Evolutionary conservation across 2,888 invertebrate species (phyloP).

Genomic region (Holacanthella duospinosa): DNA sequence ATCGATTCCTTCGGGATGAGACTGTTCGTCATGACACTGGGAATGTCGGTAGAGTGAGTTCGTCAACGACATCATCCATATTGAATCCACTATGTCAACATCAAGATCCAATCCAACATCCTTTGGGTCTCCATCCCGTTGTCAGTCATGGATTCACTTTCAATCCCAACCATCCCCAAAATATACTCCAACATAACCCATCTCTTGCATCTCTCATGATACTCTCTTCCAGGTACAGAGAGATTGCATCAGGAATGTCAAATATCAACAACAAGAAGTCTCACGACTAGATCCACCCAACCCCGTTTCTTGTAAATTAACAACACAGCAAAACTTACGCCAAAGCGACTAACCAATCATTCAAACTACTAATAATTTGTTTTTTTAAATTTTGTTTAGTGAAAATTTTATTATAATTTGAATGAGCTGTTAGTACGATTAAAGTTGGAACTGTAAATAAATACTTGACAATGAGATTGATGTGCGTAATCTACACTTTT

Average conservation of each 20-base stretch:
- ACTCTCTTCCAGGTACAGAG: constrained; percentile 32
- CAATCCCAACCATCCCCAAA: constrained; percentile 15
- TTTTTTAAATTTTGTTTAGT: too few species aligned
- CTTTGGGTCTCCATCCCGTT: not conserved
- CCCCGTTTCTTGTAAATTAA: too few species aligned
- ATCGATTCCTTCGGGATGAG: not conserved
- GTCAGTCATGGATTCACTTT: not conserved
- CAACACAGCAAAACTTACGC: too few species aligned
- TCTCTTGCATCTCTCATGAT: constrained; percentile 29
- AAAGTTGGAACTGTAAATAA: too few species aligned
- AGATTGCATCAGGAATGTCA: constrained; percentile 28
- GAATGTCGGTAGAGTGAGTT: not conserved
- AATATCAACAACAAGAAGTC: constrained; percentile 8
- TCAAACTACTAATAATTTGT: too few species aligned
- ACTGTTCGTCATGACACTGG: not conserved
- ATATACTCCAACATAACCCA: constrained; percentile 32
- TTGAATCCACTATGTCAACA: not conserved
- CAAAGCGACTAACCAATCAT: too few species aligned
- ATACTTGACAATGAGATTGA: too few species aligned
- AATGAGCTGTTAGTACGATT: too few species aligned
- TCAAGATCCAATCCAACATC: constrained; percentile 10
- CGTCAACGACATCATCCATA: constrained; percentile 1
- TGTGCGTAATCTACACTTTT: too few species aligned
- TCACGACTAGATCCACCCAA: too few species aligned
- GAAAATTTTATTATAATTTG: too few species aligned